These are phyloP conservation scores for Craterocephalus amniculus DNA, from an alignment of 2,797 vertebrate genomes.

Conservation along the genomic window DNA sequence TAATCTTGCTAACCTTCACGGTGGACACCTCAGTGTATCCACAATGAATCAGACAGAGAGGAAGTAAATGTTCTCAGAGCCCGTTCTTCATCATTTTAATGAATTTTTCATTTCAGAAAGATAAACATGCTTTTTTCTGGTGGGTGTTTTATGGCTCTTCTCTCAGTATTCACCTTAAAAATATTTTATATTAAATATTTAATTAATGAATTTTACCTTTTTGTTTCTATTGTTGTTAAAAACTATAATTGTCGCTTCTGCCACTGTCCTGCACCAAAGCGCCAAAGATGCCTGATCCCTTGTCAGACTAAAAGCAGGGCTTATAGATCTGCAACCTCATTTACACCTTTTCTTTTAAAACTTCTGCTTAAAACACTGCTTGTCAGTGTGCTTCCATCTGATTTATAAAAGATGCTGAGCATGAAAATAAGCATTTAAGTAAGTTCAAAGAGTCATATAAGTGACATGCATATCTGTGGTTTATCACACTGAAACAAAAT, in stretches of 20 bases:
- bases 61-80: constrained; percentile 51
- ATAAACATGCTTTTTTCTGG: constrained; percentile 60
- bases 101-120: constrained; percentile 53
- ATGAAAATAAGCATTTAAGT: background rate
- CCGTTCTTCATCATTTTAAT: constrained; percentile 64
- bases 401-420: constrained; percentile 4
- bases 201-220: constrained; percentile 37
- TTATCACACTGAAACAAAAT: constrained; percentile 11
- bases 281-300: constrained; percentile 61
- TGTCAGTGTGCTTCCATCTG: constrained; percentile 1
- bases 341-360: too few relatives aligned
- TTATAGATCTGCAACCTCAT: background rate
- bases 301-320: constrained; percentile 42
- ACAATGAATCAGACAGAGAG: constrained; percentile 54
- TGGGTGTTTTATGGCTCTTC: constrained; percentile 52
- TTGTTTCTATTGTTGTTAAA: constrained; percentile 66
- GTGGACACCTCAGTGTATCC: constrained; percentile 55
- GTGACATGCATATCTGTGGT: background rate
- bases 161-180: constrained; percentile 3
- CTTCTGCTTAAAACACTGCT: too few relatives aligned
- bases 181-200: background rate
- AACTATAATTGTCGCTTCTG: constrained; percentile 55
- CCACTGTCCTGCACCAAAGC: constrained; percentile 31
- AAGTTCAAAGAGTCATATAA: background rate
- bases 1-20: constrained; percentile 74